These are phyloP conservation scores for Spea multiplicata DNA, from an alignment of 2,113 vertebrate species.

Conservation along the genomic window DNA sequence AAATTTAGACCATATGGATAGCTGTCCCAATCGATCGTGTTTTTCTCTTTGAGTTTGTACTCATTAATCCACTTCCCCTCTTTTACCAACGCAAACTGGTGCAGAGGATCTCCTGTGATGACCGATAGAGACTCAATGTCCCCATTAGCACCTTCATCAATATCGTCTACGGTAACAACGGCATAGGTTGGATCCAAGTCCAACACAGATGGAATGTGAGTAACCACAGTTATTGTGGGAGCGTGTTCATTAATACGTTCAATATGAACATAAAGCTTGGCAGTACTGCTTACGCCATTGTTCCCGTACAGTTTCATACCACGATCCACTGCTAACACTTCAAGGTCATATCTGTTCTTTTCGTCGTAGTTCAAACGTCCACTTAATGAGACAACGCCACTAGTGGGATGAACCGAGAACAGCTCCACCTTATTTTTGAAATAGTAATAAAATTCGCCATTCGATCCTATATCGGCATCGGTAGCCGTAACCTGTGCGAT, in stretches of 20 bases:
- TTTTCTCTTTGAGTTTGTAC: conserved; percentile 81
- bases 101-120: conserved; percentile 79
- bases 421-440: conserved; percentile 92
- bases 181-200: conserved; percentile 81
- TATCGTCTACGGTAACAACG: conserved; percentile 80
- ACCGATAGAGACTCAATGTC: conserved; percentile 87
- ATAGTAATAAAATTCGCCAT: conserved; percentile 98
- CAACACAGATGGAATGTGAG: conserved; percentile 70
- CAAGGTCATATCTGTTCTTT: conserved; percentile 85
- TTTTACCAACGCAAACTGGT: conserved; percentile 79
- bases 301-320: conserved; percentile 98
- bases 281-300: conserved; percentile 95
- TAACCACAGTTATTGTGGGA: conserved; percentile 76
- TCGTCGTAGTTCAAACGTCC: conserved; percentile 85
- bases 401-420: conserved; percentile 93
- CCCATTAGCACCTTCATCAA: conserved; percentile 87
- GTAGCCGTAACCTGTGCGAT: conserved; percentile 98
- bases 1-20: conserved; percentile 84
- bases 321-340: conserved; percentile 92
- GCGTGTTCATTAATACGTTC: conserved; percentile 88
- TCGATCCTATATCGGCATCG: conserved; percentile 94
- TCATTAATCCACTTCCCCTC: conserved; percentile 76
- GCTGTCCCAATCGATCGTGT: conserved; percentile 76
- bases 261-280: conserved; percentile 92
- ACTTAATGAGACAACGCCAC: conserved; percentile 89